A percentile compares a stretch with the other conserved stretches of the same genome.
Evolutionary conservation across 2,797 vertebrate species (phyloP).

Genomic region (Chloroceryle inda): DNA sequence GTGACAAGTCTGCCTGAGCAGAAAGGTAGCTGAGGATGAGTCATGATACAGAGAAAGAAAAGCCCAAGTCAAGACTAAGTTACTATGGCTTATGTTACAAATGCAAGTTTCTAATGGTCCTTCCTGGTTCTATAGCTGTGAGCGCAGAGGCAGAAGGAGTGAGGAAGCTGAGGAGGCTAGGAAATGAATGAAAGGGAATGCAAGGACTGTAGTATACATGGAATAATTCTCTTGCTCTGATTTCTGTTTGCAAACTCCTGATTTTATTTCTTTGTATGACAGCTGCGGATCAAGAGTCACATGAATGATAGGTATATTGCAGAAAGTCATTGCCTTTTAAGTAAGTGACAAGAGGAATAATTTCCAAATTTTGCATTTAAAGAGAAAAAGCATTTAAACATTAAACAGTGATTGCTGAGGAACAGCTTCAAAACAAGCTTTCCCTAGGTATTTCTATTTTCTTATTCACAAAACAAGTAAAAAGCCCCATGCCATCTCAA

Average conservation of each 20-base stretch:
- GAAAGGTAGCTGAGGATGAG: not conserved
- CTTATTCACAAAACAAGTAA: not conserved
- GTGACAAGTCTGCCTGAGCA: not conserved
- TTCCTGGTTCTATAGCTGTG: not conserved
- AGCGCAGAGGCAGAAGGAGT: not conserved
- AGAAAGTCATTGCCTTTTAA: not conserved
- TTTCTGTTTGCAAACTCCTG: not conserved
- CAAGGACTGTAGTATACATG: not conserved
- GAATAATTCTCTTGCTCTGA: not conserved
- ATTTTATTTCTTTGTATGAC: not conserved
- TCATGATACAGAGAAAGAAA: not conserved
- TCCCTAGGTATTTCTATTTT: conserved; percentile 14
- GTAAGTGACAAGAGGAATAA: not conserved
- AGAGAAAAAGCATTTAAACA: not conserved
- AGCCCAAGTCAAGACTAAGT: not conserved
- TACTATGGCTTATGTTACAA: not conserved
- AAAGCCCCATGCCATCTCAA: not conserved
- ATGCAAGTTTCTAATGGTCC: not conserved
- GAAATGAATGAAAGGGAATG: not conserved
- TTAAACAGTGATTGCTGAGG: not conserved
- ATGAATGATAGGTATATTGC: not conserved
- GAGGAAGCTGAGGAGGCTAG: not conserved
- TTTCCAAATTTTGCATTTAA: conserved; percentile 16
- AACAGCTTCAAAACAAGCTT: not conserved
- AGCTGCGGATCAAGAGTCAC: not conserved